Evolutionary conservation across 2,888 invertebrate genomes (phyloP), one percentile per base, ranked within the genome.

Genomic region (Erebia epiphron): DNA sequence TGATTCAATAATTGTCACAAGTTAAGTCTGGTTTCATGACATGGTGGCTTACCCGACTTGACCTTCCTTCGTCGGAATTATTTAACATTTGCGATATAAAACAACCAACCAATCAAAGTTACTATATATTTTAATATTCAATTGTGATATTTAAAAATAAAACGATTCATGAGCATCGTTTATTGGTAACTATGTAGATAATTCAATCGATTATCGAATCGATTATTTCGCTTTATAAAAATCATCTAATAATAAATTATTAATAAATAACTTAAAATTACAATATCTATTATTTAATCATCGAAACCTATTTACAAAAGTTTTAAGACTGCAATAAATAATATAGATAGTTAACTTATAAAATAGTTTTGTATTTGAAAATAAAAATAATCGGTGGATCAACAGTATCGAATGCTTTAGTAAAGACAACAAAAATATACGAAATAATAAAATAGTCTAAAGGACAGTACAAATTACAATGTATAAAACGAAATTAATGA

Each of bases 251-350:
- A 79, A 85, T 83, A 85, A 86, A 86, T 86, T 82, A 86, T 79
- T 82, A 83, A 69, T 83, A 85, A 86, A 85, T 86, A 83, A 86
- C 79, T 83, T 83, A 84, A 69, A 79, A 80, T 77, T 80, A 80
- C 65, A 56, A 80, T 67, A 60, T 66, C 57, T 70, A 74, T 71
- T 7, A 57, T 67, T 70, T 49, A 64, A 69, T 69, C 57, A 77
- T 68, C 69, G 74, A 73, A 77, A 78, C 79, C 79, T 88, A 90
- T 88, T 83, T 89, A 90, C 89, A 90, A 87, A 79, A 86, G 84
- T n/a, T 68, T 68, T 67, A 56, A 73, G 57, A 69, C 35, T 70
- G 64, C 73, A 49, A 16, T 58, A 61, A 61, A 69, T 7, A 56
- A 69, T 9, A 56, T 41, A 18, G 43, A 43, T 9, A 8, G 14